Evolutionary conservation across 2,113 vertebrate genomes (phyloP).

Genomic region (Morone saxatilis): DNA sequence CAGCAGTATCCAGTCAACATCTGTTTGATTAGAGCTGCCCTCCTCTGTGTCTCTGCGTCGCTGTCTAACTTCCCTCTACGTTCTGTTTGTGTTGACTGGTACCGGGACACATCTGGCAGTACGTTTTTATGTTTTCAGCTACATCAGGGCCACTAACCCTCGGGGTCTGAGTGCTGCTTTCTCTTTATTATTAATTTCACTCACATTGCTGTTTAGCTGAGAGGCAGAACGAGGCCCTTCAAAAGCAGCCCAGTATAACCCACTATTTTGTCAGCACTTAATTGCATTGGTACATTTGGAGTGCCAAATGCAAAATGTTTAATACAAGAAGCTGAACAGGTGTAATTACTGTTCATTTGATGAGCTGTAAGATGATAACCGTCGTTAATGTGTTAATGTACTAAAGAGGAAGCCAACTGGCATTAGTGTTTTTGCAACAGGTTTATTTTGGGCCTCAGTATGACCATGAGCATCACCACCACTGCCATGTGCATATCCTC

Average conservation of each 20-base stretch:
- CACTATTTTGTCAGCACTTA: slow-evolving; percentile 47
- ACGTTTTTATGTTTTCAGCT: background rate
- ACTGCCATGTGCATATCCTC: background rate
- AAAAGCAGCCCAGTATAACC: slow-evolving; percentile 21
- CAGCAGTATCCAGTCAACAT: slow-evolving; percentile 23
- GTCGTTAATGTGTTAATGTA: slow-evolving; percentile 38
- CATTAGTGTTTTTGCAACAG: slow-evolving; percentile 9
- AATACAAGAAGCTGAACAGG: slow-evolving; percentile 54
- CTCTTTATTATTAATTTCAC: slow-evolving; percentile 47
- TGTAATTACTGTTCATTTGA: slow-evolving; percentile 53
- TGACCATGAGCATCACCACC: background rate
- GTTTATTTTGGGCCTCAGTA: slow-evolving; percentile 3
- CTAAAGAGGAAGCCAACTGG: slow-evolving; percentile 21
- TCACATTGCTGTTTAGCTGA: slow-evolving; percentile 45
- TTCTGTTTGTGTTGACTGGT: slow-evolving; percentile 52
- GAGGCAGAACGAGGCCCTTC: slow-evolving; percentile 40
- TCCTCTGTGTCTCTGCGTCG: background rate
- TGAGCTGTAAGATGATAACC: slow-evolving; percentile 39
- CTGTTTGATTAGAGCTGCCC: slow-evolving; percentile 11
- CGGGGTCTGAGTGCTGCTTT: slow-evolving; percentile 36
- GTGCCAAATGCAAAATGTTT: slow-evolving; percentile 44
- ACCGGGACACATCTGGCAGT: slow-evolving; percentile 40
- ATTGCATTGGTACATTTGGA: slow-evolving; percentile 52
- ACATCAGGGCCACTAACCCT: slow-evolving; percentile 32
- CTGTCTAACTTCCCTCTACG: background rate